Conservation (phyloP, 1,140 invertebrate genomes). For the Procambarus clarkii region DNA sequence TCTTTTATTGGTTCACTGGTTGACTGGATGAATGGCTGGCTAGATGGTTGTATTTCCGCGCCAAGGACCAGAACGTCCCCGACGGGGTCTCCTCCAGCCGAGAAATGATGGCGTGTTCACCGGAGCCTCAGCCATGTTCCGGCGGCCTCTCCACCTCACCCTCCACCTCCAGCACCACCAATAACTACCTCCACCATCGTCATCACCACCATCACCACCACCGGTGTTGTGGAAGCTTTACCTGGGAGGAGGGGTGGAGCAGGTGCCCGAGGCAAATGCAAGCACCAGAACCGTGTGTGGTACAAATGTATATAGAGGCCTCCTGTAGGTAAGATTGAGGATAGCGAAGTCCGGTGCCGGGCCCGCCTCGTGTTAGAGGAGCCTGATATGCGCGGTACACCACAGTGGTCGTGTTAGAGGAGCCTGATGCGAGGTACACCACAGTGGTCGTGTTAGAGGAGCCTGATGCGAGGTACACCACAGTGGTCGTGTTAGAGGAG, state of each 20-base stretch:
- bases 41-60: constrained; percentile 12
- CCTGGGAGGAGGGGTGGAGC: not conserved
- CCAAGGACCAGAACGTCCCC: constrained; percentile 23
- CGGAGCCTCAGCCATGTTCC: not conserved
- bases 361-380: too few relatives aligned
- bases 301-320: too few relatives aligned
- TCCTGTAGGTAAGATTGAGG: too few relatives aligned
- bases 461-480: too few relatives aligned
- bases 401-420: too few relatives aligned
- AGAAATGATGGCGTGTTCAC: constrained; percentile 6
- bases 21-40: not conserved
- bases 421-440: too few relatives aligned
- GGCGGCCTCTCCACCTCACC: not conserved
- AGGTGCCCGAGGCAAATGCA: too few relatives aligned
- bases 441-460: too few relatives aligned
- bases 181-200: not conserved
- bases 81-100: not conserved
- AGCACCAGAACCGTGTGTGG: too few relatives aligned
- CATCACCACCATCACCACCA: not conserved
- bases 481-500: too few relatives aligned
- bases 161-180: not conserved
- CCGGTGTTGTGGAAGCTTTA: not conserved
- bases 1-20: not conserved
- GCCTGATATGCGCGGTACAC: too few relatives aligned
- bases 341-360: too few relatives aligned